A percentile compares a stretch with the other conserved stretches of the same genome.
These are phyloP conservation scores for Azemiops feae DNA, from an alignment of 2,113 vertebrate species.

Conservation along the genomic window DNA sequence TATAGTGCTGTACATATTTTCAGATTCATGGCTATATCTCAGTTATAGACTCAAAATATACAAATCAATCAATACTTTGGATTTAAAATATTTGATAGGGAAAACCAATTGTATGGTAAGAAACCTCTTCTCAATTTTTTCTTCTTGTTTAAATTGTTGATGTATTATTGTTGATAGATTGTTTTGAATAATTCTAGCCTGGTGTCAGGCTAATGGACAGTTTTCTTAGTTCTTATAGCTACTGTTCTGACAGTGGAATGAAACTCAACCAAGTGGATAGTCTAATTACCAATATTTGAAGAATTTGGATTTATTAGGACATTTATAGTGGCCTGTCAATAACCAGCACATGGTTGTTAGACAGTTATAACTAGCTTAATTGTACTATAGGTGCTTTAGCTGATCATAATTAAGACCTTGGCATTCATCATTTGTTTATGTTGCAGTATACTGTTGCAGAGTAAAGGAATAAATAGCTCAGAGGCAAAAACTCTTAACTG, in stretches of 20 bases:
- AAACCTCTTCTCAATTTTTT: background rate
- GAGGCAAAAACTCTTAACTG: background rate
- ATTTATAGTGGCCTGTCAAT: background rate
- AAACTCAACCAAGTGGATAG: background rate
- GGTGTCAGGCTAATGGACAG: background rate
- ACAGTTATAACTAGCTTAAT: background rate
- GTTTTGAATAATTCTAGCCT: background rate
- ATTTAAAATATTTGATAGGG: background rate
- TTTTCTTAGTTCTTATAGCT: background rate
- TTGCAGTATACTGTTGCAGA: background rate
- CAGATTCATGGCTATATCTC: background rate
- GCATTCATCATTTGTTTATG: background rate
- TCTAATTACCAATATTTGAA: background rate
- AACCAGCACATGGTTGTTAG: background rate
- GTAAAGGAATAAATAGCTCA: background rate
- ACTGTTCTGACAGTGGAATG: background rate
- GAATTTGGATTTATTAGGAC: background rate
- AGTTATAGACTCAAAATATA: background rate
- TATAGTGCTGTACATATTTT: background rate
- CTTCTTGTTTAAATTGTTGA: background rate
- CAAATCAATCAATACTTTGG: background rate
- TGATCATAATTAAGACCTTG: background rate
- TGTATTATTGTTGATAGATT: background rate
- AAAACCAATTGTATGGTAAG: background rate
- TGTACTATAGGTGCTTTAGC: background rate